These are phyloP conservation scores for Hippolais icterina DNA, from an alignment of 2,113 vertebrate species.

Conservation along the genomic window DNA sequence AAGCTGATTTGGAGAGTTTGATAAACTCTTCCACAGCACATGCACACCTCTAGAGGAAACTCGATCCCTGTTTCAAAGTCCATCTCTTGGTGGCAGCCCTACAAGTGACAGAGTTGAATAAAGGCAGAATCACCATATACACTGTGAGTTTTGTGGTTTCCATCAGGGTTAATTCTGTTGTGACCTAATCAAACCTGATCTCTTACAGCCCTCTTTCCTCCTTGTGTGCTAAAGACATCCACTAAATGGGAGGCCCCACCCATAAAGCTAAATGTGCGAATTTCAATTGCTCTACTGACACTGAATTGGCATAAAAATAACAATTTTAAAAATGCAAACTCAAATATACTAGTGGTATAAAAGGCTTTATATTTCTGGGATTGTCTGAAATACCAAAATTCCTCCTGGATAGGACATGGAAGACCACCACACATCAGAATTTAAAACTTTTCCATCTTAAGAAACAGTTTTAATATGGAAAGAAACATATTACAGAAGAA, in stretches of 20 bases:
- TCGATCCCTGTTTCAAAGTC: neutral
- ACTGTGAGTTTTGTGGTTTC: neutral
- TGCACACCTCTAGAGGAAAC: neutral
- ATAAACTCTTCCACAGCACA: neutral
- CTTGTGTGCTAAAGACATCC: neutral
- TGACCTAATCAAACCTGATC: neutral
- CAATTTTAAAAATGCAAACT: neutral
- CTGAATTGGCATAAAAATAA: neutral
- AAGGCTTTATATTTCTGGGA: neutral
- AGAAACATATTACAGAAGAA: neutral
- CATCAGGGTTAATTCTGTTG: neutral
- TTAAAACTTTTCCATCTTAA: neutral
- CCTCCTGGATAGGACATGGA: neutral
- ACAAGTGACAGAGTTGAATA: neutral
- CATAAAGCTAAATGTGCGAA: neutral
- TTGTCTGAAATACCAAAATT: neutral
- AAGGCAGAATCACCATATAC: neutral
- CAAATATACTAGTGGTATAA: neutral
- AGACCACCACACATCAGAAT: neutral
- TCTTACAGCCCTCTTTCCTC: neutral
- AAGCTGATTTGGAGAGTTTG: neutral
- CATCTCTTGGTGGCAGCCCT: neutral
- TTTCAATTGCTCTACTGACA: neutral
- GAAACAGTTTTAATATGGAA: neutral
- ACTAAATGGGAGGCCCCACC: neutral